Conservation (phyloP, 2,888 invertebrate genomes). For the Nymphalis polychloros region DNA sequence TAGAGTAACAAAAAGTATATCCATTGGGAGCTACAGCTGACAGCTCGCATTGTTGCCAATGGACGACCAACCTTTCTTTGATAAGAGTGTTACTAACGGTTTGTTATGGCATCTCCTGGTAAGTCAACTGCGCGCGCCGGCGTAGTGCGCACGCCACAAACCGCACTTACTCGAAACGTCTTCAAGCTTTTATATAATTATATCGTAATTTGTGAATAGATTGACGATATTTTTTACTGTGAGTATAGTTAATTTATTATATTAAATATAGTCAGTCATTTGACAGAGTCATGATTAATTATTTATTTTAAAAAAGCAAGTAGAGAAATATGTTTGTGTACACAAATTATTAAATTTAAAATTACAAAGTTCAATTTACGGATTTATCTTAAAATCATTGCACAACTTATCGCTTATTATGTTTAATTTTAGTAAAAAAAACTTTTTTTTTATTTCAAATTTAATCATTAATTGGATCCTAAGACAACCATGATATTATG, state of each 20-base stretch:
- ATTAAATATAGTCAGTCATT: neutral
- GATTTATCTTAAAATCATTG: too few relatives aligned
- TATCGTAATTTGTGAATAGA: neutral
- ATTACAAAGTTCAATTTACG: too few relatives aligned
- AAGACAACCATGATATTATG: too few relatives aligned
- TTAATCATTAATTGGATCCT: too few relatives aligned
- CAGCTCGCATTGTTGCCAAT: constrained; percentile 7
- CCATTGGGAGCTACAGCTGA: neutral
- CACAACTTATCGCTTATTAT: too few relatives aligned
- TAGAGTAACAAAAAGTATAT: too few relatives aligned
- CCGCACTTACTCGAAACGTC: constrained; percentile 15
- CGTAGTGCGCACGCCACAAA: constrained; percentile 56
- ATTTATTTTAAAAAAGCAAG: too few relatives aligned
- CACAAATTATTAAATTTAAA: too few relatives aligned
- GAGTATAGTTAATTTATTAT: neutral
- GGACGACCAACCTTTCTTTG: constrained; percentile 9
- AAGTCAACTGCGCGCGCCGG: constrained; percentile 55
- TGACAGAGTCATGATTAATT: too few relatives aligned
- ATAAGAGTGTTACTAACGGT: constrained; percentile 31
- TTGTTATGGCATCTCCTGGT: constrained; percentile 23
- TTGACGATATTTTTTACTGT: constrained; percentile 2
- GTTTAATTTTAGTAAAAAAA: too few relatives aligned
- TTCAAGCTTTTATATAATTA: neutral
- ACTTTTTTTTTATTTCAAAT: too few relatives aligned
- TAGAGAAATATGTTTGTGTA: too few relatives aligned